These are phyloP conservation scores for Amphimallon solstitiale DNA, from an alignment of 2,888 invertebrate species.

Conservation along the genomic window DNA sequence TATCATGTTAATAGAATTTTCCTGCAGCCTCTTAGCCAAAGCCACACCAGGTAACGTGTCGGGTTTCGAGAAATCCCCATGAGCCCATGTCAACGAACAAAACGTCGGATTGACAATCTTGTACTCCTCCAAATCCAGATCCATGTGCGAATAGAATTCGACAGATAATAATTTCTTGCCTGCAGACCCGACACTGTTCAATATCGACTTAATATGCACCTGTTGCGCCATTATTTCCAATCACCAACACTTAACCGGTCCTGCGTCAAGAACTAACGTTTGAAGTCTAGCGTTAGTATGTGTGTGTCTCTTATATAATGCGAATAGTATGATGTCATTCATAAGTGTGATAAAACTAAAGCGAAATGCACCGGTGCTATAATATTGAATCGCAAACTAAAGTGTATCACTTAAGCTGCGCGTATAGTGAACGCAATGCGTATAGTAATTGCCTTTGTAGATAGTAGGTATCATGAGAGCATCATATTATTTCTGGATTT, in stretches of 20 bases:
- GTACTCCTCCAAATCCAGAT: conserved; percentile 42
- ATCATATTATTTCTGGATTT: background rate
- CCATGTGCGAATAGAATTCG: conserved; percentile 43
- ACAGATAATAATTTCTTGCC: conserved; percentile 42
- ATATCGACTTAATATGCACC: conserved; percentile 24
- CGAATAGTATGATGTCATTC: too few relatives aligned
- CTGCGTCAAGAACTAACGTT: too few relatives aligned
- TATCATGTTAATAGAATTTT: conserved; percentile 63
- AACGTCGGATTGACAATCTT: conserved; percentile 54
- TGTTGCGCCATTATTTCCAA: conserved; percentile 20
- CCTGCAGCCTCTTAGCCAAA: conserved; percentile 59
- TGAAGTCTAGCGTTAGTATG: too few relatives aligned
- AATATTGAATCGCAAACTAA: too few relatives aligned
- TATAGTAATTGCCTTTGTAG: too few relatives aligned
- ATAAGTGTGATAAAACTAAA: too few relatives aligned
- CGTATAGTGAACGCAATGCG: too few relatives aligned
- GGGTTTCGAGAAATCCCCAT: conserved; percentile 53
- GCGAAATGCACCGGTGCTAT: too few relatives aligned
- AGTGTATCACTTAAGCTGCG: too few relatives aligned
- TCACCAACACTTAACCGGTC: too few relatives aligned
- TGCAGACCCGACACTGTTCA: conserved; percentile 11
- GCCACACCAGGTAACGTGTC: conserved; percentile 62
- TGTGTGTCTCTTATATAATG: too few relatives aligned
- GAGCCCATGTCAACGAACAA: conserved; percentile 61
- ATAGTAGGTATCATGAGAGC: too few relatives aligned